Conservation (phyloP, 2,113 vertebrate genomes). For the Sturnus vulgaris region DNA sequence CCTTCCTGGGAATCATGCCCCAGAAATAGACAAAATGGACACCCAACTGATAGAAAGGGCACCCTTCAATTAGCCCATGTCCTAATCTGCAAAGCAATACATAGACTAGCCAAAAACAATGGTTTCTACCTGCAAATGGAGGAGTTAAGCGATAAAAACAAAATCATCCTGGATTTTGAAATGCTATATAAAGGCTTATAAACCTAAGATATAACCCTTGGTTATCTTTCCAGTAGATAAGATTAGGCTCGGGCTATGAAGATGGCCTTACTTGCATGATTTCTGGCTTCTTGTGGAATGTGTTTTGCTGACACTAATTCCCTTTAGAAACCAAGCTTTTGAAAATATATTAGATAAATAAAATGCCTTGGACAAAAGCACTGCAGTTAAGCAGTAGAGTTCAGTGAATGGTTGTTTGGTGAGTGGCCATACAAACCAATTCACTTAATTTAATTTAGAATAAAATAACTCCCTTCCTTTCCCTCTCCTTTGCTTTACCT, state of each 20-base stretch:
- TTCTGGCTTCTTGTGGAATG: constrained; percentile 19
- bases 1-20: neutral
- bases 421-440: neutral
- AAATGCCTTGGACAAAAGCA: neutral
- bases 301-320: constrained; percentile 33
- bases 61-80: neutral
- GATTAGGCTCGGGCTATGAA: constrained; percentile 37
- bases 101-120: constrained; percentile 3
- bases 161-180: constrained; percentile 52
- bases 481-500: neutral
- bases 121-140: neutral
- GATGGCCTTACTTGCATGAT: constrained; percentile 30
- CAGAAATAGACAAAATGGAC: neutral
- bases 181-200: constrained; percentile 43
- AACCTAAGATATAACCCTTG: constrained; percentile 39
- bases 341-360: neutral
- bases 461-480: neutral
- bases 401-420: neutral
- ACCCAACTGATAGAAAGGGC: neutral
- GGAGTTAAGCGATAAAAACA: constrained; percentile 40
- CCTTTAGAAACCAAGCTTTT: neutral
- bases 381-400: neutral
- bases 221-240: constrained; percentile 61
- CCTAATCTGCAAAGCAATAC: constrained; percentile 46
- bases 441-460: neutral